Base-by-base conservation (phyloP, 2,113 vertebrate genomes). In the Cnemophilus loriae region DNA sequence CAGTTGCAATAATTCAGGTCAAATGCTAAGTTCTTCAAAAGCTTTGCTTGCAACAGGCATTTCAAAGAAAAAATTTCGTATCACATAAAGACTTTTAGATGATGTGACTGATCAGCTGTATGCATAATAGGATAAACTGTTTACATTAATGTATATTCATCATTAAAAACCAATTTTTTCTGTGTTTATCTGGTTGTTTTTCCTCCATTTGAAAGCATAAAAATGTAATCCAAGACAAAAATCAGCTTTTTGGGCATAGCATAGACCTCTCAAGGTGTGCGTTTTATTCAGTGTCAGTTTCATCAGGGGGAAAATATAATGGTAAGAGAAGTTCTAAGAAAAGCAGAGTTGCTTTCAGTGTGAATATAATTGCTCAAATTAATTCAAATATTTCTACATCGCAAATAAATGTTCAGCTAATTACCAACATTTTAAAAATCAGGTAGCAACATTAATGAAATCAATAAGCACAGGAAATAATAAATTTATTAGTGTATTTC, bases 361-460 rank as follows among this genome's bases (percentile, higher is more conserved):
- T 76, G 14, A 64, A 67, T 69, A 49, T 35, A 4, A 69, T 3
- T 52, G 6, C 18, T 6, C 39, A 70, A 80, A 53, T 67, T 18
- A 87, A 63, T 77, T 59, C 24, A 13, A 63, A 64, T 88, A 86
- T 91, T 79, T 65, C 3, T 55, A 32, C 39, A 50, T 26, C 12
- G 53, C 42, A 84, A 73, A 55, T 68, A 55, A 6, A 26, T 2
- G 0, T 65, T 76, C 21, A 82, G 4, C 11, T 64, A 46, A 7
- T 37, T 55, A 55, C 13, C 33, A 80, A 80, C 90, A 89, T 76
- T 95, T 95, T 3, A 56, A 82, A 95, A 91, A 78, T 41, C 55
- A 91, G 60, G 56, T 67, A 90, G 93, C 80, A 82, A 44, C 39
- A 87, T 96, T 92, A 95, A 89, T 96, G 60, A 94, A 95, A 82